phyloP scores from a whole-genome alignment of 1,140 invertebrate species.

The Lasioglossum baleicum region DNA sequence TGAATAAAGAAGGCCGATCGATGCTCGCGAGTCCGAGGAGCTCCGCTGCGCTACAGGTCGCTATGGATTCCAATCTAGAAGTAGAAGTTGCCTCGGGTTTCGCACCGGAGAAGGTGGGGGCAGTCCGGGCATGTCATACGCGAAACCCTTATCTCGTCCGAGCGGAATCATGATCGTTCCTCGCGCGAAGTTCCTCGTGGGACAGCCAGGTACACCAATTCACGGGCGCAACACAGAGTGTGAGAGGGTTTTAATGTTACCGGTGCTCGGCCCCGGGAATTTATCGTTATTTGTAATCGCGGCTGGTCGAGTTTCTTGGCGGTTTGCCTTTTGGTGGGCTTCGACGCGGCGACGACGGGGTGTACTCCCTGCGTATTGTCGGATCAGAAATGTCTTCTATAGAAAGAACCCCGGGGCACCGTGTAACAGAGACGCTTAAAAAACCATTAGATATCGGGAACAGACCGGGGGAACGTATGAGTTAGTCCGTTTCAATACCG shows the following conservation, averaged over 20 bases:
- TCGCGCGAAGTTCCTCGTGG: conserved; percentile 68
- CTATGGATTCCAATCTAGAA: conserved; percentile 57
- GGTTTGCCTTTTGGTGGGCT: conserved; percentile 31
- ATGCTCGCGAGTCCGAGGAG: conserved; percentile 64
- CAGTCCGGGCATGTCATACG: conserved; percentile 74
- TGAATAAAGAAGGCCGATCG: conserved; percentile 80
- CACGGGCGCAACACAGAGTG: conserved; percentile 69
- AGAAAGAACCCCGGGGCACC: not conserved
- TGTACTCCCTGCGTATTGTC: not conserved
- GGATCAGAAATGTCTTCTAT: not conserved
- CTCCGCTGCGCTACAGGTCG: conserved; percentile 36
- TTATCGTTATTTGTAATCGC: conserved; percentile 76
- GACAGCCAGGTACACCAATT: conserved; percentile 69
- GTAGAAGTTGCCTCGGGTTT: conserved; percentile 16
- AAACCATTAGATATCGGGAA: conserved; percentile 8
- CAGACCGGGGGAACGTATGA: no score
- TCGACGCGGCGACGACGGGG: not conserved
- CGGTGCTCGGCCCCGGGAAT: conserved; percentile 63
- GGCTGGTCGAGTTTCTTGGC: conserved; percentile 57
- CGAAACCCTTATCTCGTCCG: conserved; percentile 72
- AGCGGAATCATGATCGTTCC: conserved; percentile 76
- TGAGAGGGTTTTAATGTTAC: conserved; percentile 80
- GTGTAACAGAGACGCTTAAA: not conserved
- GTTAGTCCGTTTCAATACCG: no score
- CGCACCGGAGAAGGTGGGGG: not conserved